A percentile compares a stretch with the other conserved stretches of the same genome.
Evolutionary conservation across 2,888 invertebrate genomes (phyloP).

Genomic region (Melipona bicolor): DNA sequence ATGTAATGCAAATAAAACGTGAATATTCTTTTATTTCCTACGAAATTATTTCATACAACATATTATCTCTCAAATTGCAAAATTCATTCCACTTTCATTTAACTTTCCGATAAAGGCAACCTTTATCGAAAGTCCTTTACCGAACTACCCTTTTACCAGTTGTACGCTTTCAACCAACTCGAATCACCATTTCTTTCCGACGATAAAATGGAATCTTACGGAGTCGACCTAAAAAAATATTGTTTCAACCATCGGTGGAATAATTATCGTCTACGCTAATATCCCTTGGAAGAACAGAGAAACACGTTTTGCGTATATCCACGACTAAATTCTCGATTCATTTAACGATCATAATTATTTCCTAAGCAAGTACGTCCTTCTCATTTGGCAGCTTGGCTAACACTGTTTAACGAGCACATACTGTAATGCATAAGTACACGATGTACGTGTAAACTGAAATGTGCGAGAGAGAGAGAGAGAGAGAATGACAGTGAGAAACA

Average conservation of each 20-base stretch:
- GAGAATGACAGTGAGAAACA: conserved; percentile 24
- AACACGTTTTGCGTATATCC: background rate
- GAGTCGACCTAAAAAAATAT: background rate
- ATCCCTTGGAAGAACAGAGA: background rate
- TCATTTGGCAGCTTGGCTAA: conserved; percentile 15
- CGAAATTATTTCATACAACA: background rate
- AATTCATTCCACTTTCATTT: background rate
- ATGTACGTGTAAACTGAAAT: conserved; percentile 20
- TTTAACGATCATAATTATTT: conserved; percentile 32
- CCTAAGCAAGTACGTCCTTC: background rate
- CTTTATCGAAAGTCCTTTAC: background rate
- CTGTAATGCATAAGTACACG: conserved; percentile 31
- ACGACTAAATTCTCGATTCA: background rate
- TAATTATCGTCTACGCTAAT: background rate
- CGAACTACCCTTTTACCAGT: too few relatives aligned
- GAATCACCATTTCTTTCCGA: background rate
- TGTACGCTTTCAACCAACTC: background rate
- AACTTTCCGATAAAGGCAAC: background rate
- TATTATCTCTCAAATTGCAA: background rate
- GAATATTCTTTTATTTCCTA: too few relatives aligned
- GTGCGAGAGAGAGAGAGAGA: background rate
- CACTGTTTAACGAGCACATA: conserved; percentile 44
- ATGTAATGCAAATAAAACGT: background rate
- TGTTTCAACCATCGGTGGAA: background rate
- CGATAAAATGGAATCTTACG: background rate